Evolutionary conservation across 2,113 vertebrate species (phyloP), one percentile per base, ranked within the genome.

Genomic region (Gymnarchus niloticus): DNA sequence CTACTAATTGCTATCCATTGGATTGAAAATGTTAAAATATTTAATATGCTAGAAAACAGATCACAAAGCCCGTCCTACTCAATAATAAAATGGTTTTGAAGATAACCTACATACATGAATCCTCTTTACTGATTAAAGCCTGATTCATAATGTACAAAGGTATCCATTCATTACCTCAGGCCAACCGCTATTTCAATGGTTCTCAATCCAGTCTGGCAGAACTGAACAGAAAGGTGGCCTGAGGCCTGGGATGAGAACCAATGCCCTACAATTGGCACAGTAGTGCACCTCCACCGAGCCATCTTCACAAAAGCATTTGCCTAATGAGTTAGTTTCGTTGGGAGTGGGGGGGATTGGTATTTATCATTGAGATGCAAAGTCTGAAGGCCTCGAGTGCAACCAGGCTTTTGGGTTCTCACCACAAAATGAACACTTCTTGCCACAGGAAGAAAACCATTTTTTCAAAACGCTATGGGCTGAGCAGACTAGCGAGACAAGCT

Each of bases 341-440:
- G n/a, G n/a, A n/a, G 5, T 54, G 19, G 52, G 10, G 12, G 51
- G 65, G 65, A n/a, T n/a, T n/a, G n/a, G n/a, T n/a, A n/a, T n/a
- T n/a, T n/a, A n/a, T n/a, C n/a, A n/a, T n/a, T n/a, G n/a, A n/a
- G n/a, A n/a, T n/a, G n/a, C n/a, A n/a, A n/a, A n/a, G n/a, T n/a
- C n/a, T n/a, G n/a, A n/a, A 84, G 21, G 33, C 19, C 49, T 6
- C 85, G 3, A 86, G 76, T 84, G 85, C 87, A 86, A 85, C 86
- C 23, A 83, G 85, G 86, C 86, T 87, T 65, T 54, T 52, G 83
- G 57, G 85, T 56, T 77, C 65, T 28, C 52, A 78, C 84, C 28
- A 33, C 48, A 25, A 52, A n/a, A 65, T 57, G 28, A 21, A 49
- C 44, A 10, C 78, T 73, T 85, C 57, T 6, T 46, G 56, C 52